Evolutionary conservation across 2,888 invertebrate genomes (phyloP), one percentile per base, ranked within the genome.

Genomic region (Drosophila limbata): DNA sequence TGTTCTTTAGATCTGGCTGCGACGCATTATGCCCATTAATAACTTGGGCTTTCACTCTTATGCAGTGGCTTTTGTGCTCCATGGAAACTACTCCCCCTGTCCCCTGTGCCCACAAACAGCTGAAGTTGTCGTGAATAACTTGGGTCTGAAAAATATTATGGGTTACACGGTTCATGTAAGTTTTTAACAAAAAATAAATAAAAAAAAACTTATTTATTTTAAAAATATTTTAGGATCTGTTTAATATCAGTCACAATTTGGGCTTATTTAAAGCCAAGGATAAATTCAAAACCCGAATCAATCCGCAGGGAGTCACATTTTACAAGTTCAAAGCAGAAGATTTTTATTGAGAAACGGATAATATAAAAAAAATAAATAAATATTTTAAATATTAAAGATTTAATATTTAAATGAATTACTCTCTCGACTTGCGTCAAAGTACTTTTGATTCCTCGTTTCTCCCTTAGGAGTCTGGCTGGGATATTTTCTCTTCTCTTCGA

Each of bases 41-140:
- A 77, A 73, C 5, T 25, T 76, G 25, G 90, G 90, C 13, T 69
- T 91, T n/a, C 72, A 90, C 69, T 94, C 93, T 1, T 92, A 91
- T 87, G 93, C 93, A 13, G 79, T 93, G 2, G 93, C 93, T 13
- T 92, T 93, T 78, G 91, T 92, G 2, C 93, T 71, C 40, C 8
- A 35, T 21, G 77, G 62, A 0, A 31, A n/a, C 5, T 44, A 62
- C 19, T 0, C 1, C 0, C 8, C 4, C 0, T 88, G 88, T 17
- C 88, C 84, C 0, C 33, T 80, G 10, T 85, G 93, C 61, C 91
- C 91, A 1, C 90, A 92, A 4, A 69, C 88, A 13, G 92, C 92
- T 82, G 91, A 92, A 19, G 75, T 90, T 17, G 68, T 71, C 9
- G 67, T 93, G 2, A 57, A 81, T 13, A 84, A 90, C 1, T 66